These are phyloP conservation scores for Enteromius fasciolatus DNA, from an alignment of 2,797 vertebrate species.

Conservation along the genomic window DNA sequence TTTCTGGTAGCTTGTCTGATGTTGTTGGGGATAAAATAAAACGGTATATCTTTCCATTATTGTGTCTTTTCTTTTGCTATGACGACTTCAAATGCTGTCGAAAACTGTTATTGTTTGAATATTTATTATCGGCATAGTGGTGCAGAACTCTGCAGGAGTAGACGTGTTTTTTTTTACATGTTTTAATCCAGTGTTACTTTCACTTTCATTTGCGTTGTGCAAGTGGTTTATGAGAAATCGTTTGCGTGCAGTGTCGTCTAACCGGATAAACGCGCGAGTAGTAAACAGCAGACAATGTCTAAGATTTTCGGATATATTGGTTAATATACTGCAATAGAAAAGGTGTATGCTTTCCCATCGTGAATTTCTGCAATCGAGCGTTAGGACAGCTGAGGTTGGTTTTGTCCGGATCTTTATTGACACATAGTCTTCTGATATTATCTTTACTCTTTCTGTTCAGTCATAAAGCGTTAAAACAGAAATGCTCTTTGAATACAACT, in stretches of 20 bases:
- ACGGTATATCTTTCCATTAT: conserved; percentile 12
- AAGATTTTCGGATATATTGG: neutral
- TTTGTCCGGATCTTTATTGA: neutral
- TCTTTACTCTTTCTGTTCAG: neutral
- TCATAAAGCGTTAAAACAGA: neutral
- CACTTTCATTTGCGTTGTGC: neutral
- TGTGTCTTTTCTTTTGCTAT: neutral
- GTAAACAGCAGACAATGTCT: neutral
- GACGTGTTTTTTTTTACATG: neutral
- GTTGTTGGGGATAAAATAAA: conserved; percentile 34
- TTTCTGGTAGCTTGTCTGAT: conserved; percentile 1
- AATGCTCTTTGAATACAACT: neutral
- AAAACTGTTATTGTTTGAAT: conserved; percentile 5
- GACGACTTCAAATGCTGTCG: neutral
- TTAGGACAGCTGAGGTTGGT: neutral
- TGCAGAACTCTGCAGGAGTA: too few relatives aligned
- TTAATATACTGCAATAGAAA: neutral
- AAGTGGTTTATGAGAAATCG: neutral
- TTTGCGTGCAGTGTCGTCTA: too few relatives aligned
- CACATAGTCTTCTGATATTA: neutral
- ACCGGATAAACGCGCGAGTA: neutral
- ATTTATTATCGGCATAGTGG: neutral
- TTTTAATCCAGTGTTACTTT: neutral
- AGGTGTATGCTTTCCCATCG: too few relatives aligned
- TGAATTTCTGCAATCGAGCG: too few relatives aligned